Evolutionary conservation across 2,888 invertebrate species (phyloP).

Genomic region (Drosophila neotestacea): DNA sequence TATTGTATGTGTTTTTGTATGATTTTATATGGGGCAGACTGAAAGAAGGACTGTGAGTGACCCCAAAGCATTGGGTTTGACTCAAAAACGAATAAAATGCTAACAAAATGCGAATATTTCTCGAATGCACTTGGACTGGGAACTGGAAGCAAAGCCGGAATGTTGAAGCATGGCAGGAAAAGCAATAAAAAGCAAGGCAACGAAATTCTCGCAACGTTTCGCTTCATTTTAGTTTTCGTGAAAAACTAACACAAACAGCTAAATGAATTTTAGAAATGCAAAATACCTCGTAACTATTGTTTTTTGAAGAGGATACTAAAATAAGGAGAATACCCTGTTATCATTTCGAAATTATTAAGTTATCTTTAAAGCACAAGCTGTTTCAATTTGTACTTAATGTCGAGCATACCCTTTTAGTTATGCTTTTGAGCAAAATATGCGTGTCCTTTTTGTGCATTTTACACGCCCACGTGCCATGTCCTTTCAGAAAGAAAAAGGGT

Average conservation of each 20-base stretch:
- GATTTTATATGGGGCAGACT: constrained; percentile 37
- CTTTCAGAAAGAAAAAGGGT: constrained; percentile 64
- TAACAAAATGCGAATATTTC: constrained; percentile 40
- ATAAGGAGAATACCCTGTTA: background rate
- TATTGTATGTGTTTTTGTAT: constrained; percentile 45
- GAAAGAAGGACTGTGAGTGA: constrained; percentile 29
- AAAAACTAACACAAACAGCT: constrained; percentile 43
- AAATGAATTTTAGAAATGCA: constrained; percentile 9
- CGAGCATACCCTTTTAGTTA: constrained; percentile 11
- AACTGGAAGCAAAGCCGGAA: constrained; percentile 18
- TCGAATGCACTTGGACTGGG: constrained; percentile 16
- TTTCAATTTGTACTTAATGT: background rate
- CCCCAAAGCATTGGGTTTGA: constrained; percentile 73
- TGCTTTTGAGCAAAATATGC: constrained; percentile 38
- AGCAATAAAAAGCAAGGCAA: constrained; percentile 70
- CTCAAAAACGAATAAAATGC: constrained; percentile 56
- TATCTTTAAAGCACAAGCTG: background rate
- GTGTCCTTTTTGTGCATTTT: constrained; percentile 50
- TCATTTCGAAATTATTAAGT: background rate
- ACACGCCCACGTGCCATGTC: constrained; percentile 52
- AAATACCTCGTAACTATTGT: constrained; percentile 11
- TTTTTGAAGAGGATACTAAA: background rate
- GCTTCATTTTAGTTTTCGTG: constrained; percentile 47
- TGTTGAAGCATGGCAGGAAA: constrained; percentile 48
- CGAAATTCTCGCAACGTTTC: constrained; percentile 50